A percentile compares a stretch with the other conserved stretches of the same genome.
These are phyloP conservation scores for Hucho hucho DNA, from an alignment of 2,113 vertebrate genomes.

Conservation along the genomic window DNA sequence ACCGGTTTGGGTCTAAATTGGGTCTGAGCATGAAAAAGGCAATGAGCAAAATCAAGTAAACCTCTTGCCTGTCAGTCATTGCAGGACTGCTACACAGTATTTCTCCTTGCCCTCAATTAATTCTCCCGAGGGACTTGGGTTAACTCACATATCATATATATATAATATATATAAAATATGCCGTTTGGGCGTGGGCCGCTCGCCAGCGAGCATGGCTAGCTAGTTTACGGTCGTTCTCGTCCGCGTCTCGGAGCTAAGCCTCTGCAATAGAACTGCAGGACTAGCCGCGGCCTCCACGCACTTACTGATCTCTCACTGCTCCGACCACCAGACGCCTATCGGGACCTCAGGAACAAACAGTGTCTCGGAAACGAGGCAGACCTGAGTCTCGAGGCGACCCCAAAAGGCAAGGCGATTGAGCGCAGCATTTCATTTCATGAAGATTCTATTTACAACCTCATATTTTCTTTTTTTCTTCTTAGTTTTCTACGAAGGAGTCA, in stretches of 20 bases:
- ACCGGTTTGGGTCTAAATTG: background rate
- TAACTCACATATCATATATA: constrained; percentile 84
- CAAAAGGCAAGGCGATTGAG: constrained; percentile 54
- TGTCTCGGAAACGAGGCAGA: background rate
- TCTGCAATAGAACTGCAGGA: constrained; percentile 80
- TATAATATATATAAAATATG: constrained; percentile 85
- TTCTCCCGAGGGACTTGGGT: constrained; percentile 72
- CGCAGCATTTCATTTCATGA: constrained; percentile 71
- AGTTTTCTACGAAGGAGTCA: constrained; percentile 53
- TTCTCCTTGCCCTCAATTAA: constrained; percentile 43
- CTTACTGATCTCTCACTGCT: constrained; percentile 70
- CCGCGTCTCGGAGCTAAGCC: constrained; percentile 55
- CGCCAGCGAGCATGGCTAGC: constrained; percentile 67
- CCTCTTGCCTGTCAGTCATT: constrained; percentile 47
- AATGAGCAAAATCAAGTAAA: constrained; percentile 46
- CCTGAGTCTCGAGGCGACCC: background rate
- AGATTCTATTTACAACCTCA: constrained; percentile 82
- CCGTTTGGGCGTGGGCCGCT: constrained; percentile 67
- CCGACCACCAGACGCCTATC: constrained; percentile 40
- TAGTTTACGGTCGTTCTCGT: constrained; percentile 24
- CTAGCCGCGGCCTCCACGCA: constrained; percentile 63
- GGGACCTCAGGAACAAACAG: background rate
- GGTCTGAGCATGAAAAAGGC: background rate
- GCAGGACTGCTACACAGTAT: constrained; percentile 18
- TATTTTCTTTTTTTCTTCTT: constrained; percentile 54